Evolutionary conservation across 2,113 vertebrate species (phyloP).

Genomic region (Echinops telfairi): DNA sequence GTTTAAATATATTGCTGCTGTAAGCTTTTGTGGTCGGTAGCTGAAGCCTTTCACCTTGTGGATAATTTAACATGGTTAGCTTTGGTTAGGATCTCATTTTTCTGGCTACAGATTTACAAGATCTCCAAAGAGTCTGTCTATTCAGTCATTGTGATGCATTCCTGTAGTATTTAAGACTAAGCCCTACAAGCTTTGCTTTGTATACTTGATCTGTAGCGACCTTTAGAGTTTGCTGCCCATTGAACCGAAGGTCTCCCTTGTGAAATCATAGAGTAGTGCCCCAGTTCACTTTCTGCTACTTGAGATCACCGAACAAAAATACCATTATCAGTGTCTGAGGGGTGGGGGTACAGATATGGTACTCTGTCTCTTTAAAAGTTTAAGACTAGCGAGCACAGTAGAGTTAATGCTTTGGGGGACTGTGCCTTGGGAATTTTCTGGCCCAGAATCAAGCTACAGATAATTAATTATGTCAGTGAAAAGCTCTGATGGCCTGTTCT

Average conservation of each 20-base stretch:
- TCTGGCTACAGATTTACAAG: constrained; percentile 63
- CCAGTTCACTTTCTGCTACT: constrained; percentile 69
- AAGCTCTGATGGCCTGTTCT: constrained; percentile 88
- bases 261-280: constrained; percentile 74
- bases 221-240: constrained; percentile 70
- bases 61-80: constrained; percentile 52
- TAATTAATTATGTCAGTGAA: constrained; percentile 92
- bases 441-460: constrained; percentile 88
- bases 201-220: constrained; percentile 71
- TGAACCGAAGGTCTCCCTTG: constrained; percentile 77
- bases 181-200: constrained; percentile 74
- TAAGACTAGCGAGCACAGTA: constrained; percentile 83
- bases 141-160: constrained; percentile 75
- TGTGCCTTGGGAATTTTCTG: constrained; percentile 87
- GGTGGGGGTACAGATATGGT: constrained; percentile 59
- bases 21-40: constrained; percentile 4
- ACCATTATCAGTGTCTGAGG: constrained; percentile 79
- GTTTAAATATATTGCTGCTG: constrained; percentile 26
- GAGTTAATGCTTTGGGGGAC: constrained; percentile 86
- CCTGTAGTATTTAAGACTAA: constrained; percentile 74
- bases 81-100: constrained; percentile 61
- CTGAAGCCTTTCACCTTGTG: constrained; percentile 35
- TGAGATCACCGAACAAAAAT: constrained; percentile 78
- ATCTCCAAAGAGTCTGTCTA: constrained; percentile 24
- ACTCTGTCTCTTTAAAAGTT: constrained; percentile 80